Evolutionary conservation across 2,797 vertebrate species (phyloP).

Genomic region (Galagoides demidoff): DNA sequence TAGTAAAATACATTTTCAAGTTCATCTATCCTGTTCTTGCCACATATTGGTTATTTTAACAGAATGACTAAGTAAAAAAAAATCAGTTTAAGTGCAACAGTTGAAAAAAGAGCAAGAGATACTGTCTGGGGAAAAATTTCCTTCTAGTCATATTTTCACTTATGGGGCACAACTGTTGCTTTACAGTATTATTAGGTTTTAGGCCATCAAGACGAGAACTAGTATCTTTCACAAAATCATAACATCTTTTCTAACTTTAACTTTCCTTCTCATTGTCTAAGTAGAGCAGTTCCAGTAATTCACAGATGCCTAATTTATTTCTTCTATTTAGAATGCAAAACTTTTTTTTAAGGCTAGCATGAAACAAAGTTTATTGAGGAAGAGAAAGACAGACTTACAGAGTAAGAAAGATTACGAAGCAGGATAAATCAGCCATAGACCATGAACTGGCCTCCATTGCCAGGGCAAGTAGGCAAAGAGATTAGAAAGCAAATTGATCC

Average conservation of each 20-base stretch:
- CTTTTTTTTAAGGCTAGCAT: too few relatives aligned
- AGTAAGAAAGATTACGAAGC: too few relatives aligned
- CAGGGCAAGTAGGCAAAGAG: too few relatives aligned
- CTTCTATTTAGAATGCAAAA: conserved; percentile 48
- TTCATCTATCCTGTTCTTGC: conserved; percentile 21
- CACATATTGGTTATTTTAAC: conserved; percentile 28
- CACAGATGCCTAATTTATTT: neutral
- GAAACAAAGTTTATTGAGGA: too few relatives aligned
- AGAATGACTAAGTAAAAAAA: conserved; percentile 36
- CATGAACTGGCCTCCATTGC: too few relatives aligned
- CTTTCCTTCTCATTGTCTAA: conserved; percentile 33
- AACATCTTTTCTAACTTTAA: conserved; percentile 16
- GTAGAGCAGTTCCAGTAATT: neutral
- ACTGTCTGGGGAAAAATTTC: neutral
- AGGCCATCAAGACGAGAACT: neutral
- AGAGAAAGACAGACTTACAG: too few relatives aligned
- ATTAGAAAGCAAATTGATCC: too few relatives aligned
- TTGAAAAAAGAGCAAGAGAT: conserved; percentile 7
- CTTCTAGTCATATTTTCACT: conserved; percentile 35
- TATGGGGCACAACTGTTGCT: neutral
- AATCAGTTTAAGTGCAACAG: conserved; percentile 16
- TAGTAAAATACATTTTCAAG: conserved; percentile 34
- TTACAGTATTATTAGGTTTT: conserved; percentile 1
- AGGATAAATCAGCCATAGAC: too few relatives aligned
- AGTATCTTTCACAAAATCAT: conserved; percentile 46